phyloP scores from a whole-genome alignment of 2,113 vertebrate species.

The Pardalotus punctatus region DNA sequence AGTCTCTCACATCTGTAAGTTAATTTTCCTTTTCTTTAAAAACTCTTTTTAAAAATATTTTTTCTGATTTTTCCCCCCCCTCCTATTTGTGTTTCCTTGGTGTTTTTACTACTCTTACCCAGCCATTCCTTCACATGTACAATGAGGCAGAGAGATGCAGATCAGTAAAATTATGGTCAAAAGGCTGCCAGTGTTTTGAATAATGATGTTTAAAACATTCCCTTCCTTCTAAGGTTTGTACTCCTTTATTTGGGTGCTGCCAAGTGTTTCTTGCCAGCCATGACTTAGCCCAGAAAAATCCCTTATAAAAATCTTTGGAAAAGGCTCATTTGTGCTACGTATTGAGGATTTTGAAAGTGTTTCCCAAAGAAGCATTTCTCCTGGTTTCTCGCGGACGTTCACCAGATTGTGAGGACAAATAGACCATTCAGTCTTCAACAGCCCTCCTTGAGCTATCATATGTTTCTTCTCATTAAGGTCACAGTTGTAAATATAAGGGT shows the following conservation, averaged over 20 bases:
- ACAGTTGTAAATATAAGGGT: not conserved
- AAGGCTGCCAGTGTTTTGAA: not conserved
- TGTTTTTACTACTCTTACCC: not conserved
- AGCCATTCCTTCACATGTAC: not conserved
- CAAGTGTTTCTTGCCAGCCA: not conserved
- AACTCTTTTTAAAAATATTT: not conserved
- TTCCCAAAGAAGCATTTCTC: not conserved
- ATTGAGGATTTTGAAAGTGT: not conserved
- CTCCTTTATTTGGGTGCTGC: not conserved
- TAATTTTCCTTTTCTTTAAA: slow-evolving; percentile 12
- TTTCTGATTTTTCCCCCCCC: not conserved
- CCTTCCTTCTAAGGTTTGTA: not conserved
- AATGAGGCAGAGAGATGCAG: not conserved
- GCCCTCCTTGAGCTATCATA: not conserved
- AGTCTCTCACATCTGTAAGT: slow-evolving; percentile 92
- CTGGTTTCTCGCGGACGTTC: not conserved
- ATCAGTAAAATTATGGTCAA: not conserved
- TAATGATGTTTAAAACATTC: slow-evolving; percentile 21
- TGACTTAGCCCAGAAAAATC: not conserved
- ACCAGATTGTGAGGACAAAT: not conserved
- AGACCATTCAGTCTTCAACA: not conserved
- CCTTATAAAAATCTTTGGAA: not conserved
- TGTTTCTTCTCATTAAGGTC: not conserved
- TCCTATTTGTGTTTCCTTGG: not conserved
- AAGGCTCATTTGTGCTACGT: not conserved